Base-by-base conservation (phyloP, 1,140 invertebrate species). In the Cydia amplana region DNA sequence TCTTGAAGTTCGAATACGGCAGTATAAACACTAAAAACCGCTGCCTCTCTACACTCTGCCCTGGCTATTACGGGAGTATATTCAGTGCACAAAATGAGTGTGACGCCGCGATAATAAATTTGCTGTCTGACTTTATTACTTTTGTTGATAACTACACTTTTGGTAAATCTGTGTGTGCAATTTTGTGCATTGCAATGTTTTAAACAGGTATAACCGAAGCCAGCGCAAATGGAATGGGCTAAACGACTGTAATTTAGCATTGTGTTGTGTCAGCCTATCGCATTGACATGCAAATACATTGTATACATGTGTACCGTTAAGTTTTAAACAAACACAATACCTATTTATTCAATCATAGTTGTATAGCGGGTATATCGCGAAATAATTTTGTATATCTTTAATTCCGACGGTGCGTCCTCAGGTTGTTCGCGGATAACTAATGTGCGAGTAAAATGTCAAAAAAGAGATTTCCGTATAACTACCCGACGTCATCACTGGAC, bases 1-100 rank as follows among this genome's bases (percentile, higher is more conserved):
- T n/a, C n/a, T n/a, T n/a, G n/a, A n/a, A n/a, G n/a, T n/a, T n/a
- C n/a, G n/a, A 36, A 36, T 36, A 36, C 6, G 32, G 32, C 5
- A 32, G 6, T 51, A 18, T 18, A 18, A 51, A 51, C 12, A 18
- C 5, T 1, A 18, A n/a, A 51, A 14, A 46, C 6, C n/a, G 65
- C 32, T 70, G 16, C 28, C 65, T 32, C n/a, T 40, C n/a, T 36
- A n/a, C 65, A 70, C 65, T 18, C 16, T 36, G 32, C 16, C 65
- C 25, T 36, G 23, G 6, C 32, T 23, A 18, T 70, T 9, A 40
- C 12, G 0, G 65, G 32, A 70, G 28, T 70, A 70, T 36, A 70
- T 70, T 70, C 65, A 70, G 65, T 43, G 65, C 65, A 70, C 65
- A 70, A 70, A 70, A 70, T 20, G 32, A 70, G 65, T 36, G 65